phyloP scores from a whole-genome alignment of 2,113 vertebrate genomes.

The Ariopsis seemanni region DNA sequence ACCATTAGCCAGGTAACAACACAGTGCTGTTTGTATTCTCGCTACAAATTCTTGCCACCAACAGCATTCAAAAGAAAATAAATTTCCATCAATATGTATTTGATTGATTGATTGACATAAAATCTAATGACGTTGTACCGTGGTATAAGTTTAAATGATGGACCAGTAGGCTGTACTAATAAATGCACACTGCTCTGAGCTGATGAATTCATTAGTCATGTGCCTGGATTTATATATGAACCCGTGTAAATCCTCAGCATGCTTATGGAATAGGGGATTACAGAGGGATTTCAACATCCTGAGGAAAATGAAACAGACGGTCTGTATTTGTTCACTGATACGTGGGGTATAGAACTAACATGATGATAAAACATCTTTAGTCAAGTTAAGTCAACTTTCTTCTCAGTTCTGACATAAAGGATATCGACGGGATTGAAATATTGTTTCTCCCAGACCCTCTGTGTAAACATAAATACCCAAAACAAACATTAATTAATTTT shows the following conservation, averaged over 20 bases:
- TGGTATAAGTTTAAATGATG: neutral
- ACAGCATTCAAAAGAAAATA: too few species aligned
- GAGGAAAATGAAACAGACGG: slow-evolving; percentile 13
- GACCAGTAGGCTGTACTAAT: neutral
- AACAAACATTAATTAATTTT: too few species aligned
- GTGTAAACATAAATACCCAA: too few species aligned
- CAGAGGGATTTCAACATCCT: slow-evolving; percentile 57
- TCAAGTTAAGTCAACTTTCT: too few species aligned
- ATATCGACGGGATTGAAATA: too few species aligned
- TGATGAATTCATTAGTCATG: neutral
- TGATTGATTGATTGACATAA: neutral
- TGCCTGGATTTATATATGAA: neutral
- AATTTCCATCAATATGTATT: too few species aligned
- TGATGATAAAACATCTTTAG: neutral
- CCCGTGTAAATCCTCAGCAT: slow-evolving; percentile 14
- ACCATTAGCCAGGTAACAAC: too few species aligned
- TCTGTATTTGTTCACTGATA: neutral
- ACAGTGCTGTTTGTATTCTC: too few species aligned
- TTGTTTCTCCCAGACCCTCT: too few species aligned
- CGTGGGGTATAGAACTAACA: neutral
- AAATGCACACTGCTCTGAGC: neutral
- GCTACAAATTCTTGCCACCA: too few species aligned
- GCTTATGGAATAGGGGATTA: slow-evolving; percentile 58
- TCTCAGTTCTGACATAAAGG: too few species aligned
- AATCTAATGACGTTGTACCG: neutral